These are phyloP conservation scores for Channallabes apus DNA, from an alignment of 2,797 vertebrate species.

Conservation along the genomic window DNA sequence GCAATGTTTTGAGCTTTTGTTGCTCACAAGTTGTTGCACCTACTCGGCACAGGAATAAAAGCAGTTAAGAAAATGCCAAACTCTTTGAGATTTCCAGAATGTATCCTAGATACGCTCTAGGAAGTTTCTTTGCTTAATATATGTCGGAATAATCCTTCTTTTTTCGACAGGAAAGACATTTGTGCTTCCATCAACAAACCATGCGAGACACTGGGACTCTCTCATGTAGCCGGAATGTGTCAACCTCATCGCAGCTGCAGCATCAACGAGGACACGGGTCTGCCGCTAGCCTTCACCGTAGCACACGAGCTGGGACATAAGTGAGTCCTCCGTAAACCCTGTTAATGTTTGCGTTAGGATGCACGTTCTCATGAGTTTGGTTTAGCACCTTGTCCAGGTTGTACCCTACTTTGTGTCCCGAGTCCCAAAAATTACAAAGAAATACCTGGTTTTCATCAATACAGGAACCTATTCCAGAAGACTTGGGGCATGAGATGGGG, in stretches of 20 bases:
- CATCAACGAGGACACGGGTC: constrained; percentile 92
- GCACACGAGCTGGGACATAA: constrained; percentile 97
- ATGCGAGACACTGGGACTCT: constrained; percentile 94
- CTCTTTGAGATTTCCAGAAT: background rate
- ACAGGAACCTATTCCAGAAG: too few relatives aligned
- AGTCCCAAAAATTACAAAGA: too few relatives aligned
- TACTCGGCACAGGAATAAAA: background rate
- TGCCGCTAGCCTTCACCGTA: constrained; percentile 92
- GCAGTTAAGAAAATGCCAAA: background rate
- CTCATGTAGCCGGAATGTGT: constrained; percentile 94
- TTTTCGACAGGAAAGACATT: constrained; percentile 87
- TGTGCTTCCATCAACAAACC: constrained; percentile 88
- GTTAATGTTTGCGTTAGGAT: background rate
- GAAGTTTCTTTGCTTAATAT: background rate
- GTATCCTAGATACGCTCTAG: background rate
- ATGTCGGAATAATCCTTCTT: constrained; percentile 10
- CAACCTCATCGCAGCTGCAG: constrained; percentile 93
- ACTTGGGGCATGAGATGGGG: too few relatives aligned
- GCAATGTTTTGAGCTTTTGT: background rate
- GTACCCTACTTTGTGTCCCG: too few relatives aligned
- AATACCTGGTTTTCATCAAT: too few relatives aligned
- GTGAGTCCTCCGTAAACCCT: constrained; percentile 68
- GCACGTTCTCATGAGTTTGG: too few relatives aligned
- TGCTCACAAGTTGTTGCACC: background rate
- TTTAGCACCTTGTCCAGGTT: too few relatives aligned